Evolutionary conservation across 2,113 vertebrate species (phyloP), one percentile per base, ranked within the genome.

Genomic region (Dipodomys stephensi): DNA sequence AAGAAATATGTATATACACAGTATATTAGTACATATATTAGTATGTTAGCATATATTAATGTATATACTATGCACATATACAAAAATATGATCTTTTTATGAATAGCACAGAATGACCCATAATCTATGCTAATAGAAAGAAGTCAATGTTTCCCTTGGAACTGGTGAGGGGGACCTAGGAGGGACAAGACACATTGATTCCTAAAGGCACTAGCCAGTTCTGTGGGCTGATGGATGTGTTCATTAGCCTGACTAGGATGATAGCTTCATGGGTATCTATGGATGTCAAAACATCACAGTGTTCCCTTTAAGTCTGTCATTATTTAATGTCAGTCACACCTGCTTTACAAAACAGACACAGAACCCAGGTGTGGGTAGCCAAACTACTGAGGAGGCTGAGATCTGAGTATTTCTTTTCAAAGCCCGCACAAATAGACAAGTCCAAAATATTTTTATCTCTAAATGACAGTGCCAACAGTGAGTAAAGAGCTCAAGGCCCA

Each of bases 271-370:
- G 80, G 35, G 25, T 87, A 25, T 27, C 39, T 84, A n/a, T 18
- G 19, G 60, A 71, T 76, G 25, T 65, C 49, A 88, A 85, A 93
- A 89, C 15, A 88, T 74, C 39, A 87, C 28, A 62, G 32, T 53
- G 3, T 53, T 73, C 39, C 44, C 22, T 92, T 69, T 30, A 85
- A 67, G 53, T 68, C 64, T 71, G 20, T 83, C 27, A 30, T 65
- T 92, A 73, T 23, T 65, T 46, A 49, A 44, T 46, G 15, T 77
- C 27, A 39, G 23, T 79, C 27, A 83, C 30, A 81, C 53, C 22
- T 80, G 19, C 68, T 89, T 90, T 80, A 65, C 7, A 35, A 78
- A 90, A 69, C 30, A 22, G 16, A 65, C 69, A 77, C 7, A 39
- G 53, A 57, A 57, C 11, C 53, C 53, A 57, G 49, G 53, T 16